Evolutionary conservation across 2,888 invertebrate genomes (phyloP).

Genomic region (Apamea epomidion): DNA sequence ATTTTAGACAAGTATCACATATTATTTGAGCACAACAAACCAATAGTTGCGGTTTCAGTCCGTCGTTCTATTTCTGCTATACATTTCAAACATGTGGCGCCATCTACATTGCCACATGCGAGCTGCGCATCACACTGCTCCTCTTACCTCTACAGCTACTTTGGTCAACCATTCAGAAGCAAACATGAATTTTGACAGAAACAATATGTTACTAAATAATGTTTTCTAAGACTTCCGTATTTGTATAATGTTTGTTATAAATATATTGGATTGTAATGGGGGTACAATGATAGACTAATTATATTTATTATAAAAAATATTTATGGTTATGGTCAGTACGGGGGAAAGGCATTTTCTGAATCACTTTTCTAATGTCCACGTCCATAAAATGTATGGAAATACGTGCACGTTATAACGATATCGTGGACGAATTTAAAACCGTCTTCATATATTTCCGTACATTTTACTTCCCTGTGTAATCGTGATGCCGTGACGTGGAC

Average conservation of each 20-base stretch:
- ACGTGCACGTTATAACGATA: not conserved
- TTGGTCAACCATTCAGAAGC: slow-evolving; percentile 9
- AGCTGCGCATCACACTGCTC: no score
- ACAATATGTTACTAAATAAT: not conserved
- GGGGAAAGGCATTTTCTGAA: not conserved
- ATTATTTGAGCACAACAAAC: no score
- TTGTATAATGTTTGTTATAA: slow-evolving; percentile 4
- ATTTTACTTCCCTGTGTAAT: not conserved
- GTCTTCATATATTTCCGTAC: not conserved
- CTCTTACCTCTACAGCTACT: not conserved
- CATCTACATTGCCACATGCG: no score
- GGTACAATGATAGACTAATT: not conserved
- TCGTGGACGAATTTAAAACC: not conserved
- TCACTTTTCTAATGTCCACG: not conserved
- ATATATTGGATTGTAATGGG: not conserved
- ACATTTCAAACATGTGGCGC: no score
- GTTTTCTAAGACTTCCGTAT: slow-evolving; percentile 25
- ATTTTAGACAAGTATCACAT: no score
- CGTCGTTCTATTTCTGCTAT: no score
- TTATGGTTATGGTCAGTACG: not conserved
- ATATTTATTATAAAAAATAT: slow-evolving; percentile 34
- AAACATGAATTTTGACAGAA: not conserved
- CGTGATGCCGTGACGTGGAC: not conserved
- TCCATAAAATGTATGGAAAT: not conserved
- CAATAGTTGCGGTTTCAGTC: no score